phyloP scores from a whole-genome alignment of 1,140 invertebrate species.

The Drosophila pseudoananassae region DNA sequence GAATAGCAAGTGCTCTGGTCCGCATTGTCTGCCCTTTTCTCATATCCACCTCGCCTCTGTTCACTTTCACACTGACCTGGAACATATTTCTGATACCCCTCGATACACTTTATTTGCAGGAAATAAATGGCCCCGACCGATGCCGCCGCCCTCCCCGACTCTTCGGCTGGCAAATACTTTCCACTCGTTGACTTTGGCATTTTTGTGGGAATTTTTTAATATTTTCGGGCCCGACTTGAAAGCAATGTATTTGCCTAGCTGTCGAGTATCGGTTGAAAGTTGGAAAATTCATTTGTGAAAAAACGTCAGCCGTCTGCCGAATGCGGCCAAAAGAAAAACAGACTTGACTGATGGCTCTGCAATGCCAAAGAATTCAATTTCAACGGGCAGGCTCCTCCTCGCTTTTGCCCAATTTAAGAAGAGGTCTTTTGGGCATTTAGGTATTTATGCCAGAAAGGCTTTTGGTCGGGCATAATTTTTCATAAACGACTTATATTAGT shows the following conservation, averaged over 20 bases:
- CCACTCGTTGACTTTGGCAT: conserved; percentile 23
- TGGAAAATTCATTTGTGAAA: conserved; percentile 56
- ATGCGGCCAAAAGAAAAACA: conserved; percentile 16
- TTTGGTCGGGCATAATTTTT: conserved; percentile 31
- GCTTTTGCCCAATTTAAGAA: background rate
- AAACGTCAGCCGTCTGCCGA: conserved; percentile 14
- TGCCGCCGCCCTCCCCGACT: conserved; percentile 6
- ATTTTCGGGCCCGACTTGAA: conserved; percentile 12
- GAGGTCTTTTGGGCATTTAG: conserved; percentile 6
- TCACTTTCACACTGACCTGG: conserved; percentile 25
- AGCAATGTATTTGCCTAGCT: conserved; percentile 51
- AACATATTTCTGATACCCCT: conserved; percentile 24
- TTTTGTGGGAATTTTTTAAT: conserved; percentile 54
- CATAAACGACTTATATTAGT: conserved; percentile 28
- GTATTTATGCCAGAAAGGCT: background rate
- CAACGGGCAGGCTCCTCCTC: conserved; percentile 1
- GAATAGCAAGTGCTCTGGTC: conserved; percentile 54
- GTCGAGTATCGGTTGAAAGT: conserved; percentile 48
- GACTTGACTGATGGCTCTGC: conserved; percentile 65
- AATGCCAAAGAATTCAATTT: conserved; percentile 60
- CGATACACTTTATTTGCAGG: conserved; percentile 46
- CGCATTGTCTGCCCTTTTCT: conserved; percentile 42
- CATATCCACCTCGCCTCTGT: conserved; percentile 14
- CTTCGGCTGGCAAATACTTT: conserved; percentile 33
- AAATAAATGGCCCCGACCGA: conserved; percentile 38